Base-by-base conservation (phyloP, 1,140 invertebrate species). In the Leptestheria dahalacensis region DNA sequence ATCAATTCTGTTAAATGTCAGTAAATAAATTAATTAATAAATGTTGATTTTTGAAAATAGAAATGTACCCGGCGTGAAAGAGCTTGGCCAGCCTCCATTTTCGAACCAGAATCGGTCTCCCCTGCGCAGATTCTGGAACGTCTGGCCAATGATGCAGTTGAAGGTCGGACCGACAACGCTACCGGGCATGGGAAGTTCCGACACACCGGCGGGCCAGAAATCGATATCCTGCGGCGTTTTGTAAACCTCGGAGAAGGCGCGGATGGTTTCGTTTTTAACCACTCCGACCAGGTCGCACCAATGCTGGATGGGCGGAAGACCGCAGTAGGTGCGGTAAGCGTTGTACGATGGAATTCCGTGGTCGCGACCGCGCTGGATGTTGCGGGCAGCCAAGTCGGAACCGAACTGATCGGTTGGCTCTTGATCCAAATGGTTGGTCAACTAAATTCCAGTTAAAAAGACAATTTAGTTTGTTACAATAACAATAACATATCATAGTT, bases 261-360 rank as follows among this genome's bases (percentile, higher is more conserved):
- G 57, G 1, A 68, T 62, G 1, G 69, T 70, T 55, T 65, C 64
- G 51, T 70, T 69, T 1, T 66, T 61, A 26, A 70, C 59, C 21
- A 65, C 50, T 0, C 64, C 64, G 1, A 64, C 50, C 26, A 70
- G 60, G 41, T 66, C 62, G 15, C 62, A 53, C 63, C 70, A 70
- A 11, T 41, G 56, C 6, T 61, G 33, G 20, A 59, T 58, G 33
- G 52, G 60, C 10, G 73, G 66, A 1, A 77, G 61, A 23, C 72
- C 73, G 59, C 77, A 77, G 59, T 70, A 67, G 57, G 67, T 65
- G 18, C 66, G 41, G 55, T 64, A 66, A 1, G 52, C 46, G 4
- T 84, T 84, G 68, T 82, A 85, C 70, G 81, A 77, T 1, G 81
- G 80, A 11, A 83, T 64, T 28, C 80, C 81, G 66, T 83, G 82